phyloP scores from a whole-genome alignment of 1,140 invertebrate genomes.

The Drosophila punjabiensis region DNA sequence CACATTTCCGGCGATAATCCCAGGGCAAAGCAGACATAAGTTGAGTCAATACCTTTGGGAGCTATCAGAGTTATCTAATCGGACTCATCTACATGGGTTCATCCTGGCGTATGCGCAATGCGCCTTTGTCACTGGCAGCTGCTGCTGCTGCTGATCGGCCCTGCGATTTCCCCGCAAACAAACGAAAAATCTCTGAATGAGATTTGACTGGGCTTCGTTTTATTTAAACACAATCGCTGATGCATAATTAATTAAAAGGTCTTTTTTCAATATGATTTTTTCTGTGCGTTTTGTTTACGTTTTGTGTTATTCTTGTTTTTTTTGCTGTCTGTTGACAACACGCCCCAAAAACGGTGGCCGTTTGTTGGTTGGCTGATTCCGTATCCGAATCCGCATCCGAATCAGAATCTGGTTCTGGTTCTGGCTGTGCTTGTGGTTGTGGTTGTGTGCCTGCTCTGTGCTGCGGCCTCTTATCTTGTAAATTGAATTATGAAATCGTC shows the following conservation, averaged over 20 bases:
- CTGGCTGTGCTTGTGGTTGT: slow-evolving; percentile 27
- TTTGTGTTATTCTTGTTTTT: background rate
- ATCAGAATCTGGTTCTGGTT: slow-evolving; percentile 32
- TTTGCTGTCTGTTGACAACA: slow-evolving; percentile 63
- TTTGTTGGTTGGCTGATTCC: slow-evolving; percentile 54
- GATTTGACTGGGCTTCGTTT: slow-evolving; percentile 67
- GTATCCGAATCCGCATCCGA: slow-evolving; percentile 26
- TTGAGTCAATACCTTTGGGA: slow-evolving; percentile 26
- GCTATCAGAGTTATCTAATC: slow-evolving; percentile 40
- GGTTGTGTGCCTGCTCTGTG: slow-evolving; percentile 23
- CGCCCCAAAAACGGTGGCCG: slow-evolving; percentile 65
- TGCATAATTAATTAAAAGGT: slow-evolving; percentile 83
- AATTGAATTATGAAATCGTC: slow-evolving; percentile 84
- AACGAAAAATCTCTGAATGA: slow-evolving; percentile 40
- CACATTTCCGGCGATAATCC: slow-evolving; percentile 16
- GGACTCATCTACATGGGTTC: slow-evolving; percentile 25
- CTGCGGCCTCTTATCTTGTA: slow-evolving; percentile 73
- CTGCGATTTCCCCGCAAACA: slow-evolving; percentile 17
- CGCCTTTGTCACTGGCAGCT: slow-evolving; percentile 49
- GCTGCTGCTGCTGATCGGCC: slow-evolving; percentile 46
- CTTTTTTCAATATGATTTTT: slow-evolving; percentile 48
- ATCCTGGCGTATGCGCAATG: slow-evolving; percentile 62
- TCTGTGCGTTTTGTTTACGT: slow-evolving; percentile 41
- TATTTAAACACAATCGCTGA: slow-evolving; percentile 82
- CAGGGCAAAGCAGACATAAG: slow-evolving; percentile 5